Base-by-base conservation (phyloP, 1,140 invertebrate species). In the Hylaeus anthracinus region DNA sequence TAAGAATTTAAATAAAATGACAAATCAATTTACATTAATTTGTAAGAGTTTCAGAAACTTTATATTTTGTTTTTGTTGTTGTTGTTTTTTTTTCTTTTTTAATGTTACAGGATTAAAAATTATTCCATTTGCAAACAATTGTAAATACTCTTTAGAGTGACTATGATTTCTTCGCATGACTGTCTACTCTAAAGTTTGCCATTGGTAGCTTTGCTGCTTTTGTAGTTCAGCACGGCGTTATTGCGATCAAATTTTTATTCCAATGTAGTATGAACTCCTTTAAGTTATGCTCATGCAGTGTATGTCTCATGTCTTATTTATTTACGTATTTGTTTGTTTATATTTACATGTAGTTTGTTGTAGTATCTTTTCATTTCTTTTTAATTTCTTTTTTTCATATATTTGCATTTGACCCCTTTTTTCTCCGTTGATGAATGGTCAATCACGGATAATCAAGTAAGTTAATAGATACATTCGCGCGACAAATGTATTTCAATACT, bases 291-390 rank as follows among this genome's bases (percentile, higher is more conserved):
- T 93, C 92, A 89, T 92, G 92, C 91, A 88, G 90, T 90, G 92
- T 93, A 91, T 92, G 93, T 92, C 92, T 93, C 93, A 93, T 93
- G 92, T 93, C 92, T 91, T 90, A 92, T 90, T 90, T 92, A 84
- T 88, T 92, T 84, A 84, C 84, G 67, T 80, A 84, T 89, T 84
- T 86, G 75, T 89, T 90, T 90, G 83, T 91, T 88, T 86, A 88
- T 86, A 86, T 83, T 84, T 90, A 85, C 53, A 61, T 83, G 82
- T 73, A 85, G 61, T 84, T 84, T 85, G 77, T 61, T 81, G 43
- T 84, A 80, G 81, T 48, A 60, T 74, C 73, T 71, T 63, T 15
- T 85, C 66, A 86, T 87, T 86, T 80, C 79, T 85, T 82, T 88
- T 89, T 84, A 80, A 60, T 80, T 41, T 84, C 67, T 60, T 60